phyloP scores from a whole-genome alignment of 1,140 invertebrate species.

The Berghia stephanieae region DNA sequence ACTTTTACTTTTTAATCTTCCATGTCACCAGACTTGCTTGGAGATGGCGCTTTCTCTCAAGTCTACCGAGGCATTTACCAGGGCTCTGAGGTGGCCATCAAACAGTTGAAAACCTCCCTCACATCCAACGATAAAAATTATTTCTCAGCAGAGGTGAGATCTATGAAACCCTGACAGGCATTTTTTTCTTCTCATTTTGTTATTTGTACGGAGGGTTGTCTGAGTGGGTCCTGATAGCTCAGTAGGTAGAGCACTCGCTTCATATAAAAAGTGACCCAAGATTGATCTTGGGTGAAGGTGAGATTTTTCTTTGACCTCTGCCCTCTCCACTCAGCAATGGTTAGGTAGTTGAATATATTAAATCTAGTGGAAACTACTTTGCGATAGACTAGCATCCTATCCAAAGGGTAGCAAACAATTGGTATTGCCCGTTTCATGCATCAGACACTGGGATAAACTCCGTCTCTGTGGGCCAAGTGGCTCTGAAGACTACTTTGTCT shows the following conservation, averaged over 20 bases:
- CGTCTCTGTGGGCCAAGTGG: too few relatives aligned
- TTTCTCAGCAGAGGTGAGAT: conserved; percentile 58
- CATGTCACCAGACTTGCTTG: conserved; percentile 51
- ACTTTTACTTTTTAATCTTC: not conserved
- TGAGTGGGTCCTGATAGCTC: not conserved
- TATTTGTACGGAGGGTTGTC: not conserved
- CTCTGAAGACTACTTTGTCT: not conserved
- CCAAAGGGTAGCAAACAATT: too few relatives aligned
- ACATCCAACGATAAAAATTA: conserved; percentile 56
- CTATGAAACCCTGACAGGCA: too few relatives aligned
- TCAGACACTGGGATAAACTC: too few relatives aligned
- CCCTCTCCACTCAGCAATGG: not conserved
- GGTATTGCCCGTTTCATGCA: too few relatives aligned
- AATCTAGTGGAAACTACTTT: too few relatives aligned
- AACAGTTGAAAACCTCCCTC: conserved; percentile 53
- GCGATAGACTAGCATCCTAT: too few relatives aligned
- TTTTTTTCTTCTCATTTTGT: not conserved
- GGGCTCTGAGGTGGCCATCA: conserved; percentile 58
- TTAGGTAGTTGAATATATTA: too few relatives aligned
- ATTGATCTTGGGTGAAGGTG: too few relatives aligned
- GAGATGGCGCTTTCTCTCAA: conserved; percentile 57
- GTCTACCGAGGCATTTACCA: conserved; percentile 56
- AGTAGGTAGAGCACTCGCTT: too few relatives aligned
- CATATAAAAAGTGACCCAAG: too few relatives aligned
- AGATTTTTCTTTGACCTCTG: not conserved